Percentiles rank a stretch among this genome's conserved stretches.
Conservation (phyloP, 2,888 invertebrate genomes). For the Xestia rhomboidea region DNA sequence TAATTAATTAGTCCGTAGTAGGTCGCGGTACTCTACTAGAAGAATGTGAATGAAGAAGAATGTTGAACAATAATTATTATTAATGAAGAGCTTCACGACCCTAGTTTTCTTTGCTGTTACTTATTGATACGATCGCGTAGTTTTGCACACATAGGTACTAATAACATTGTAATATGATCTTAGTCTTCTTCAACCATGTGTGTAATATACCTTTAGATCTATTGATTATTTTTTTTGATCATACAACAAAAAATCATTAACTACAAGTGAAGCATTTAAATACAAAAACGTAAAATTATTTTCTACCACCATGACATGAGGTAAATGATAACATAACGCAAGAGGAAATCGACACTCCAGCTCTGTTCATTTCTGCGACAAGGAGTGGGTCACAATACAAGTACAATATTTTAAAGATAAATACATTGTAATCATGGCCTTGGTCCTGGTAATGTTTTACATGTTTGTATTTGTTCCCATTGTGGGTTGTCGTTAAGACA, state of each 20-base stretch:
- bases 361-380: constrained; percentile 16
- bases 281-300: background rate
- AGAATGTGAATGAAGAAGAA: too few relatives aligned
- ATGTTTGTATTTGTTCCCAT: constrained; percentile 13
- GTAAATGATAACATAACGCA: constrained; percentile 31
- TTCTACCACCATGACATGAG: constrained; percentile 7
- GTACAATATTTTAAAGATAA: constrained; percentile 23
- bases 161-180: background rate
- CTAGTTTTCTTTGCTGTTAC: constrained; percentile 3
- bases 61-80: constrained; percentile 4
- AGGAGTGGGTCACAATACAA: constrained; percentile 9
- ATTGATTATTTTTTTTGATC: background rate
- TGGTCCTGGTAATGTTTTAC: constrained; percentile 5
- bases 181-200: background rate
- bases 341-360: constrained; percentile 32
- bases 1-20: background rate
- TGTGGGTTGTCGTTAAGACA: too few relatives aligned
- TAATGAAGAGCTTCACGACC: constrained; percentile 13
- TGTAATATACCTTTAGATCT: background rate
- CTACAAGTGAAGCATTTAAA: background rate
- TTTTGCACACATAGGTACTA: constrained; percentile 5
- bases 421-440: constrained; percentile 16
- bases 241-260: background rate
- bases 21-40: background rate
- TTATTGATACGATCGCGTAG: constrained; percentile 24